Evolutionary conservation across 2,113 vertebrate genomes (phyloP), one percentile per base, ranked within the genome.

Genomic region (Peromyscus maniculatus): DNA sequence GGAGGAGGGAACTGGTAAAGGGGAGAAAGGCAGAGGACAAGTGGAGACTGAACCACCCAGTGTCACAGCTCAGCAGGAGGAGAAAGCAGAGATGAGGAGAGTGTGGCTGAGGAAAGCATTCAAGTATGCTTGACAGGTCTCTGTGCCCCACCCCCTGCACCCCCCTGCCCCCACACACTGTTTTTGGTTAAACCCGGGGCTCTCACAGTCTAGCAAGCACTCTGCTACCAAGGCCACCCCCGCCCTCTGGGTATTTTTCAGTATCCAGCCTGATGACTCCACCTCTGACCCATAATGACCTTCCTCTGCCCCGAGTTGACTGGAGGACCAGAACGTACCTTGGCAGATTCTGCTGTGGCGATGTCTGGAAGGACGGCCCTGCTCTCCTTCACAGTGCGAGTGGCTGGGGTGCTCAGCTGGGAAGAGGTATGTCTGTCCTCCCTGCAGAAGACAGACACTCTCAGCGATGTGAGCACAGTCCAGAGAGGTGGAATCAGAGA

Each of bases 331-430:
- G 7, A 22, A 0, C 57, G 0, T 6, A 77, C 79, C 66, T 39
- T 3, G 17, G 36, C 19, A 3, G 52, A 10, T 2, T 88, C 36
- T 22, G 16, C 28, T 15, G 24, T 9, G 10, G 13, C 2, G 3
- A 17, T 0, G 8, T 16, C 21, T 10, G 11, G 19, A 43, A 57
- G 2, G 12, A 22, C 2, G 1, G 17, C 36, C 13, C 8, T 7
- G 19, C 43, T 77, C 31, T 17, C 46, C 10, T 26, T 66, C 15
- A 19, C 24, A 8, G 12, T 89, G 43, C 49, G 3, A 22, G 36
- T 3, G 33, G 12, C 55, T 5, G 39, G 28, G 67, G 59, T 1
- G 13, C 39, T 10, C 46, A 52, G 36, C 28, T 7, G 57, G 10
- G 19, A 49, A 46, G 33, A 72, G 64, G 1, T 24, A 43, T 13